Percentiles rank a stretch among this genome's conserved stretches.
Evolutionary conservation across 2,113 vertebrate genomes (phyloP).

Genomic region (Sorex araneus): DNA sequence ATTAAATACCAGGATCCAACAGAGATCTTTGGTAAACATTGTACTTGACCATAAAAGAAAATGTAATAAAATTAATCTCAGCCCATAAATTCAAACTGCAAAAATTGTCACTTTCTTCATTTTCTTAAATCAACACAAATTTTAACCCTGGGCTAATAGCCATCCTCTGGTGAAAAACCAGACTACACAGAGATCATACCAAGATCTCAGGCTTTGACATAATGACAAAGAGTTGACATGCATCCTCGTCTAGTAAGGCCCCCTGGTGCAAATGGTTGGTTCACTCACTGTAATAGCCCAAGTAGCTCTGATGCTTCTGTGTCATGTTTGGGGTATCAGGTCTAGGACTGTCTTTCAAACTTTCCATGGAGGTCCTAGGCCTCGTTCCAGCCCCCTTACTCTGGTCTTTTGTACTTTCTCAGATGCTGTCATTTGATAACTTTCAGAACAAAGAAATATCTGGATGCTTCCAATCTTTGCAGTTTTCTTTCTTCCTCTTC

Average conservation of each 20-base stretch:
- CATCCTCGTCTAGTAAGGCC: neutral
- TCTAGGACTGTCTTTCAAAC: neutral
- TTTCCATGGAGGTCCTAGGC: neutral
- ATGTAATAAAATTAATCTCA: neutral
- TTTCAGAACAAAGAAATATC: neutral
- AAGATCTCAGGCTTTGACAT: neutral
- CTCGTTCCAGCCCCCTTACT: neutral
- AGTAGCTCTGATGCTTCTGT: neutral
- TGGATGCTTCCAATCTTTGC: neutral
- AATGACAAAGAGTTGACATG: neutral
- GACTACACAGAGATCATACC: neutral
- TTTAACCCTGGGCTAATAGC: neutral
- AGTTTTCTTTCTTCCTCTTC: neutral
- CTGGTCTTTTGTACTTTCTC: no score
- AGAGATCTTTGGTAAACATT: neutral
- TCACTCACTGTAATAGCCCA: neutral
- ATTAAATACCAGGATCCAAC: neutral
- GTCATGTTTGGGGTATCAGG: neutral
- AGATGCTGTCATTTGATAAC: neutral
- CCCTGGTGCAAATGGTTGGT: neutral
- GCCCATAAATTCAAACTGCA: neutral
- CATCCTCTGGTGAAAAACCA: neutral
- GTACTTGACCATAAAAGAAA: neutral
- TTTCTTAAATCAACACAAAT: conserved; percentile 36
- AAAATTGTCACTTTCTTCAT: neutral